Evolutionary conservation across 2,797 vertebrate genomes (phyloP).

Genomic region (Tachyglossus aculeatus): DNA sequence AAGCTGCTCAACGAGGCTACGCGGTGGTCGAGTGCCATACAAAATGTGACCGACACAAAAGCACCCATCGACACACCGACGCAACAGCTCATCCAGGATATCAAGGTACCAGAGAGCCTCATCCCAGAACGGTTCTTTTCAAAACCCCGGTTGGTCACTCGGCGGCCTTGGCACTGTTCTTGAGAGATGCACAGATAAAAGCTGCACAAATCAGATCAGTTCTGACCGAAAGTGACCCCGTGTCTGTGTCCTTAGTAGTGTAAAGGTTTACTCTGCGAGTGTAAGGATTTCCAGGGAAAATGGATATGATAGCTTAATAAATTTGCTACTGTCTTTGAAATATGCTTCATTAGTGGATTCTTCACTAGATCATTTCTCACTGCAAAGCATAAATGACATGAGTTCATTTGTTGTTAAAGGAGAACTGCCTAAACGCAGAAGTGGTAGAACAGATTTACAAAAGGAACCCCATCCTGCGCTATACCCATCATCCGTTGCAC

Average conservation of each 20-base stretch:
- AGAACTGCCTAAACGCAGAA: slow-evolving; percentile 93
- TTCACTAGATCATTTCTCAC: not conserved
- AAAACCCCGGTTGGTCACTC: accelerated
- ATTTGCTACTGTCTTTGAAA: accelerated
- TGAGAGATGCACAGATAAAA: accelerated
- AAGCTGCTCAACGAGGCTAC: slow-evolving; percentile 92
- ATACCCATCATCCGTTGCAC: slow-evolving; percentile 92
- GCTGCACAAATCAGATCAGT: too few relatives aligned
- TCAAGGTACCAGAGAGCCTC: slow-evolving; percentile 81
- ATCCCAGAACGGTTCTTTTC: accelerated
- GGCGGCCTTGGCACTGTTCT: accelerated
- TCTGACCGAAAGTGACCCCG: too few relatives aligned
- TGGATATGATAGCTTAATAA: not conserved
- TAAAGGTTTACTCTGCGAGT: too few relatives aligned
- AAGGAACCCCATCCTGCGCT: slow-evolving; percentile 95
- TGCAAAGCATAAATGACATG: not conserved
- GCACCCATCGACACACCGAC: slow-evolving; percentile 94
- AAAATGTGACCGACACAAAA: slow-evolving; percentile 95
- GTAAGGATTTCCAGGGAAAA: too few relatives aligned
- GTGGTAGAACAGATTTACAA: slow-evolving; percentile 97
- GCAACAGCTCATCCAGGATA: slow-evolving; percentile 94
- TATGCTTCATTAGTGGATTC: accelerated
- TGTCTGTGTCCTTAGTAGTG: too few relatives aligned
- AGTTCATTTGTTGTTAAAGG: slow-evolving; percentile 71
- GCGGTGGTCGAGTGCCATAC: slow-evolving; percentile 90